Evolutionary conservation across 2,113 vertebrate species (phyloP), one percentile per base, ranked within the genome.

Genomic region (Aythya baeri): DNA sequence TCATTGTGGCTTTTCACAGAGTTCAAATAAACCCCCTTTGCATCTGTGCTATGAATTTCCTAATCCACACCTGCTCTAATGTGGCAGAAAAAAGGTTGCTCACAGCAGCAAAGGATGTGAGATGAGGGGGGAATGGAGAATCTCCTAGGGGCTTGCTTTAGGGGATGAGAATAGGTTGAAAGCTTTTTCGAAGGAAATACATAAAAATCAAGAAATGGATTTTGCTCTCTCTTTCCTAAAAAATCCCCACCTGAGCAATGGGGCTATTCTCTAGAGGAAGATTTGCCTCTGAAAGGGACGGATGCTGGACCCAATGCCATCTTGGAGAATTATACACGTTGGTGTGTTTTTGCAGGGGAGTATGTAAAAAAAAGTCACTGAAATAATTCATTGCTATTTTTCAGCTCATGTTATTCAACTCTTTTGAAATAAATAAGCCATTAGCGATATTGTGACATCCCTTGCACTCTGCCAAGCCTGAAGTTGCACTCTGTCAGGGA

Each of bases 341-440:
- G 9, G 26, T n/a, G 26, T 11, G 29, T 12, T 4, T 10, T 21
- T 59, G n/a, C 29, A 44, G 73, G 9, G 32, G 8, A 14, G 9
- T 25, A 13, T 0, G 0, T 26, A 14, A 16, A 10, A 10, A 14
- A 29, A 36, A 26, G 1, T 14, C 21, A 38, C 83, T 1, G 11
- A 49, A 50, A 50, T 23, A 79, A 27, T 29, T 43, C 43, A 8
- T 27, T 1, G 0, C 61, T 31, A 12, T 2, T 23, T 38, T 68
- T 32, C 43, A 50, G 57, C 43, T 59, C 49, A 5, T 2, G 26
- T 3, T 18, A 21, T 9, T 38, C 36, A 49, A 3, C 26, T 55
- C 49, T 32, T 59, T 31, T 63, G 21, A 34, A 77, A 16, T 32
- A 11, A 44, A 16, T 2, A 8, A 59, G 32, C 16, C 31, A n/a